phyloP scores from a whole-genome alignment of 2,888 invertebrate genomes.

The Trissolcus brochymenae region DNA sequence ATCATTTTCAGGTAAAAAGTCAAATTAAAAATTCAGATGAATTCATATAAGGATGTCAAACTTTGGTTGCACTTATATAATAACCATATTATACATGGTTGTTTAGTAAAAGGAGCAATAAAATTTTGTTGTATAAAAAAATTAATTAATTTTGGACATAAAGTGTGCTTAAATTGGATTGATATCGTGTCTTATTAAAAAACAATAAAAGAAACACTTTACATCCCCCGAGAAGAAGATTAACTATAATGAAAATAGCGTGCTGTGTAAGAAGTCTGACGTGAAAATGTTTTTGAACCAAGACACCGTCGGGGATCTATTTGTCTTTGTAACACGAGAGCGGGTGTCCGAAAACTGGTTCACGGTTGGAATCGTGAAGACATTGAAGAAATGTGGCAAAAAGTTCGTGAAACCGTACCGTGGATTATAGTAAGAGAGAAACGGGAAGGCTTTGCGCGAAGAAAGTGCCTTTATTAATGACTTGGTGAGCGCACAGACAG shows the following conservation, averaged over 20 bases:
- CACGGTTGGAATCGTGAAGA: constrained; percentile 28
- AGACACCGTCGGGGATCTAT: constrained; percentile 64
- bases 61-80: too few species aligned
- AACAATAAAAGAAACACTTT: constrained; percentile 29
- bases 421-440: constrained; percentile 7
- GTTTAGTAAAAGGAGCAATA: too few species aligned
- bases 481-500: constrained; percentile 32
- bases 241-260: constrained; percentile 38
- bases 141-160: too few species aligned
- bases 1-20: too few species aligned
- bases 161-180: too few species aligned
- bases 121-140: too few species aligned
- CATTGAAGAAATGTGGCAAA: constrained; percentile 40
- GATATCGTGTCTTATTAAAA: constrained; percentile 32
- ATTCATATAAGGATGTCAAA: too few species aligned
- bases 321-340: constrained; percentile 63
- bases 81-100: too few species aligned
- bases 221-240: constrained; percentile 37
- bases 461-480: constrained; percentile 60
- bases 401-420: constrained; percentile 33
- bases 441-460: constrained; percentile 7
- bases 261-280: constrained; percentile 35
- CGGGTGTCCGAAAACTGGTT: constrained; percentile 51
- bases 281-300: constrained; percentile 62
- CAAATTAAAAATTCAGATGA: too few species aligned